phyloP scores from a whole-genome alignment of 2,888 invertebrate species.

The Hemaris fuciformis region DNA sequence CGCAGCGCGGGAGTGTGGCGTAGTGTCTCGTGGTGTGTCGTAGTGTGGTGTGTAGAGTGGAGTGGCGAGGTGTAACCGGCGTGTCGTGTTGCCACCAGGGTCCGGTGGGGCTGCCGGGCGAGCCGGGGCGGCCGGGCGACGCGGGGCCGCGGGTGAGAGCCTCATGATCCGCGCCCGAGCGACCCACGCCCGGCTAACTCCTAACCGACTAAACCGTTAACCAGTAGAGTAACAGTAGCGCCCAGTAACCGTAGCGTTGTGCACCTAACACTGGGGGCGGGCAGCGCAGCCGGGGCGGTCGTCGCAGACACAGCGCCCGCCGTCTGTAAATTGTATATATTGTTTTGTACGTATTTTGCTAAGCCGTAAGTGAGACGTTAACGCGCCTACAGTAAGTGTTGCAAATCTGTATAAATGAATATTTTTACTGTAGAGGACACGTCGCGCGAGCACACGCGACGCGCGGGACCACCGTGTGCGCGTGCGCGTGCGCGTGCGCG shows the following conservation, averaged over 20 bases:
- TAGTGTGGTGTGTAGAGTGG: background rate
- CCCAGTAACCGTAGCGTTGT: background rate
- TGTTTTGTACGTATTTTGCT: conserved; percentile 39
- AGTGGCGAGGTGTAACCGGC: background rate
- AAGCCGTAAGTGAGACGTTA: conserved; percentile 36
- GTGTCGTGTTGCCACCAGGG: conserved; percentile 82
- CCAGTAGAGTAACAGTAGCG: conserved; percentile 6
- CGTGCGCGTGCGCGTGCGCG: background rate
- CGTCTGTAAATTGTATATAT: conserved; percentile 47
- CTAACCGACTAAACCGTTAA: background rate
- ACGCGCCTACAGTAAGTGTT: conserved; percentile 43
- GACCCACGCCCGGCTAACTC: background rate
- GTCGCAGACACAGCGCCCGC: conserved; percentile 9
- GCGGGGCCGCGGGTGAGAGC: conserved; percentile 89
- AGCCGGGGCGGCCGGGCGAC: conserved; percentile 88
- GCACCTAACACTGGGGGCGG: conserved; percentile 40
- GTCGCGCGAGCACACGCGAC: background rate
- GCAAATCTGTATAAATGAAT: conserved; percentile 42
- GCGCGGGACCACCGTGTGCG: background rate
- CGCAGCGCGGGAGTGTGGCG: background rate
- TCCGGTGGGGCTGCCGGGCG: conserved; percentile 90
- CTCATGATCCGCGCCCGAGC: conserved; percentile 1
- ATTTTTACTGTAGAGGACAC: conserved; percentile 24
- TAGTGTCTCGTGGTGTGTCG: no score
- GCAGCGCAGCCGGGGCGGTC: conserved; percentile 9